Conservation (phyloP, 2,113 vertebrate genomes). For the Orientallactaga bullata region DNA sequence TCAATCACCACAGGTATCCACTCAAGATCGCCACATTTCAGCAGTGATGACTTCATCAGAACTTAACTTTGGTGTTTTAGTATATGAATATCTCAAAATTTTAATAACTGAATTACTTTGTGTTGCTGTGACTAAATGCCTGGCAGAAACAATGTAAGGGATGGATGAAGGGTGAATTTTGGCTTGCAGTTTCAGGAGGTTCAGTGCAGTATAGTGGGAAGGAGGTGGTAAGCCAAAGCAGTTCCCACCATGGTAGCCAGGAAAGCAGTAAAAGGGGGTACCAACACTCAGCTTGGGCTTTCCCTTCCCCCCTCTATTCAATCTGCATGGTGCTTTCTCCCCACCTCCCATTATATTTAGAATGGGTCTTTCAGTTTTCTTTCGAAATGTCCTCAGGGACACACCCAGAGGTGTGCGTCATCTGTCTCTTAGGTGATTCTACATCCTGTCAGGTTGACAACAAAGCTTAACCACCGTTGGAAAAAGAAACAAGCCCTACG, state of each 20-base stretch:
- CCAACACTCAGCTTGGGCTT: fast-evolving
- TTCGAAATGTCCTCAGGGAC: not conserved
- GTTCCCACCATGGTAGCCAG: not conserved
- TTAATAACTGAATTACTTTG: not conserved
- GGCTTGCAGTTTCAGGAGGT: not conserved
- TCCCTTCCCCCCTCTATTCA: not conserved
- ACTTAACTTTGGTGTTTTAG: not conserved
- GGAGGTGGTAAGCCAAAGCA: too few relatives aligned
- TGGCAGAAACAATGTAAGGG: not conserved
- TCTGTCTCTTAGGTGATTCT: too few relatives aligned
- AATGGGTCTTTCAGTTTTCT: not conserved
- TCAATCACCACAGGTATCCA: not conserved
- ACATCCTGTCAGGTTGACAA: too few relatives aligned
- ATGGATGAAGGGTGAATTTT: not conserved
- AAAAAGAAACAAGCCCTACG: not conserved
- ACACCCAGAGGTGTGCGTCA: not conserved
- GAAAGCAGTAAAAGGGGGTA: not conserved
- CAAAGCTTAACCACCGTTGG: not conserved
- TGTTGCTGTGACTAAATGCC: not conserved
- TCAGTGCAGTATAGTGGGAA: not conserved
- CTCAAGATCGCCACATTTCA: not conserved
- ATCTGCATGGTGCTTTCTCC: not conserved
- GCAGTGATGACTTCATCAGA: not conserved
- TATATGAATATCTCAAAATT: not conserved
- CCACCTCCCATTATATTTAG: not conserved